Evolutionary conservation across 2,888 invertebrate genomes (phyloP).

Genomic region (Heliconius sara): DNA sequence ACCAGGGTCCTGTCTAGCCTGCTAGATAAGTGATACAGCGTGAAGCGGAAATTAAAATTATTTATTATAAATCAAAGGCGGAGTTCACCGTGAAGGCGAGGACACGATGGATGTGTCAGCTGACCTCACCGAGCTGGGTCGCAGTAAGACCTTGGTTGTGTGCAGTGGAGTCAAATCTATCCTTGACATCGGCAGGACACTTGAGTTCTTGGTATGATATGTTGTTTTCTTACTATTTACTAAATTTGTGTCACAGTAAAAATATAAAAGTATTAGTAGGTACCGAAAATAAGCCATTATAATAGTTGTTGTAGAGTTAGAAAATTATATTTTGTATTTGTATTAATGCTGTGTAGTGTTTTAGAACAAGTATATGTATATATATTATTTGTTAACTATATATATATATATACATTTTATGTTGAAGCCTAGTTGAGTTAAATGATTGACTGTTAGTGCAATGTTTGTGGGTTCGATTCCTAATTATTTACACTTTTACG

Average conservation of each 20-base stretch:
- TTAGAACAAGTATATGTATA: neutral
- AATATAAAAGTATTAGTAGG: neutral
- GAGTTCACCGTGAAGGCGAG: slow-evolving; percentile 96
- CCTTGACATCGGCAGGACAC: slow-evolving; percentile 95
- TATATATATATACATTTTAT: too few species aligned
- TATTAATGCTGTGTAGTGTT: neutral
- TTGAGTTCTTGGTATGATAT: slow-evolving; percentile 93
- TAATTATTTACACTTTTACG: neutral
- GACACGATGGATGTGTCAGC: slow-evolving; percentile 96
- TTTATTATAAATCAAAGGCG: slow-evolving; percentile 82
- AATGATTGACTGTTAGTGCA: neutral
- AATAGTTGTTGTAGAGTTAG: neutral
- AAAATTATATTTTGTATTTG: neutral
- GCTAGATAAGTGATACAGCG: too few species aligned
- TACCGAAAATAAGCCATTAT: neutral
- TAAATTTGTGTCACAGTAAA: too few species aligned
- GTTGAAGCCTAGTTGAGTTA: too few species aligned
- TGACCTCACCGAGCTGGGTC: slow-evolving; percentile 95
- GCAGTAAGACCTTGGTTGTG: slow-evolving; percentile 94
- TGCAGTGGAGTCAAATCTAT: slow-evolving; percentile 99
- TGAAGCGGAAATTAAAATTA: too few species aligned
- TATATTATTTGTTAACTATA: too few species aligned
- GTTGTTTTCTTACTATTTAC: neutral
- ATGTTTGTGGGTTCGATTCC: neutral
- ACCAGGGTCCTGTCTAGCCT: too few species aligned